Conservation (phyloP, 2,888 invertebrate species). For the Acutogordius australiensis region DNA sequence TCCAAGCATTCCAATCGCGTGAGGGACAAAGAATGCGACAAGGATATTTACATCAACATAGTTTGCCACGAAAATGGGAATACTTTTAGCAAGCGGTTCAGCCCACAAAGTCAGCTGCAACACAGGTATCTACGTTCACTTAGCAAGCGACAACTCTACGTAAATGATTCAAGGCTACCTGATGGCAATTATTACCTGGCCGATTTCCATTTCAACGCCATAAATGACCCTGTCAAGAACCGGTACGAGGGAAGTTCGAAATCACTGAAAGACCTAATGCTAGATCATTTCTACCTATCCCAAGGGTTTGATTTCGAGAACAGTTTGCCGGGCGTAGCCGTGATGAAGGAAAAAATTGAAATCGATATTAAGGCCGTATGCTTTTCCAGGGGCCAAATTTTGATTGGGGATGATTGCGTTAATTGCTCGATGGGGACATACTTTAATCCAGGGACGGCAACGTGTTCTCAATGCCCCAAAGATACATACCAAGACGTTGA, state of each 20-base stretch:
- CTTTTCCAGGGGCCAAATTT: neutral
- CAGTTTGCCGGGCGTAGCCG: slow-evolving; percentile 14
- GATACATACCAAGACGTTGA: slow-evolving; percentile 7
- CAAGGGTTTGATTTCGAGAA: slow-evolving; percentile 20
- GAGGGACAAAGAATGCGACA: neutral
- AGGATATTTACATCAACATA: neutral
- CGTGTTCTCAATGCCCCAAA: neutral
- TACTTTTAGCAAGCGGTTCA: neutral
- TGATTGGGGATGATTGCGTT: neutral
- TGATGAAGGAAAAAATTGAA: neutral
- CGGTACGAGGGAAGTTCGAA: neutral
- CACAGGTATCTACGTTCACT: no score
- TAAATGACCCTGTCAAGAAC: neutral
- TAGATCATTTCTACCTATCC: neutral
- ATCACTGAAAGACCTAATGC: neutral
- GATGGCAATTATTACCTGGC: neutral
- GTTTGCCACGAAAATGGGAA: neutral
- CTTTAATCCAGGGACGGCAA: neutral
- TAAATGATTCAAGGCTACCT: neutral
- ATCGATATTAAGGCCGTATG: neutral
- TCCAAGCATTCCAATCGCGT: neutral
- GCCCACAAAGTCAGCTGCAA: neutral
- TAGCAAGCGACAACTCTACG: neutral
- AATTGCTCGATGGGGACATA: slow-evolving; percentile 2
- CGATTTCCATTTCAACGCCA: neutral